Evolutionary conservation across 2,797 vertebrate species (phyloP).

Genomic region (Octomys mimax): DNA sequence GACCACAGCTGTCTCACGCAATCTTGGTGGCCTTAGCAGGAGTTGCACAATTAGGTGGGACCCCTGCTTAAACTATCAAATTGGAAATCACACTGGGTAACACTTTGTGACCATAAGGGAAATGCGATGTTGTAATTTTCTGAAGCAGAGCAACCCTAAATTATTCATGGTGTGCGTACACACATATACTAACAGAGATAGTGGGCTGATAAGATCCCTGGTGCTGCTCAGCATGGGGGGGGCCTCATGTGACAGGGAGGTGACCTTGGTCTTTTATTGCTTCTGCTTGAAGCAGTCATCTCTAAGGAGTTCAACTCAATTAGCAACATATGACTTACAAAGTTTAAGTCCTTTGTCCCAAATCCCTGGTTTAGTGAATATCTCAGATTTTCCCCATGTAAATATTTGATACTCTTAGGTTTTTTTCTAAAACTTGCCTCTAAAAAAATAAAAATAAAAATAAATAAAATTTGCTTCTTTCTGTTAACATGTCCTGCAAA

Average conservation of each 20-base stretch:
- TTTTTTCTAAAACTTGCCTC: neutral
- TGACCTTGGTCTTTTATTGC: rapidly evolving
- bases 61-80: neutral
- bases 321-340: neutral
- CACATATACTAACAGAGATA: rapidly evolving
- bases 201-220: rapidly evolving
- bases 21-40: rapidly evolving
- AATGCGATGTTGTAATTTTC: no score
- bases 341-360: neutral
- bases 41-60: rapidly evolving
- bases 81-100: neutral
- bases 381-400: neutral
- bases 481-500: neutral
- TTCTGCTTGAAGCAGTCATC: neutral
- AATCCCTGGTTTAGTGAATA: neutral
- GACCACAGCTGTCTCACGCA: neutral
- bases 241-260: rapidly evolving
- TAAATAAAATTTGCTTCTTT: neutral
- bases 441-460: no score
- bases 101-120: neutral
- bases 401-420: neutral
- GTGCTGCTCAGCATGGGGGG: rapidly evolving
- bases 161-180: neutral
- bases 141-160: neutral
- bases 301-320: neutral